Base-by-base conservation (phyloP, 2,113 vertebrate genomes). In the Thunnus maccoyii region DNA sequence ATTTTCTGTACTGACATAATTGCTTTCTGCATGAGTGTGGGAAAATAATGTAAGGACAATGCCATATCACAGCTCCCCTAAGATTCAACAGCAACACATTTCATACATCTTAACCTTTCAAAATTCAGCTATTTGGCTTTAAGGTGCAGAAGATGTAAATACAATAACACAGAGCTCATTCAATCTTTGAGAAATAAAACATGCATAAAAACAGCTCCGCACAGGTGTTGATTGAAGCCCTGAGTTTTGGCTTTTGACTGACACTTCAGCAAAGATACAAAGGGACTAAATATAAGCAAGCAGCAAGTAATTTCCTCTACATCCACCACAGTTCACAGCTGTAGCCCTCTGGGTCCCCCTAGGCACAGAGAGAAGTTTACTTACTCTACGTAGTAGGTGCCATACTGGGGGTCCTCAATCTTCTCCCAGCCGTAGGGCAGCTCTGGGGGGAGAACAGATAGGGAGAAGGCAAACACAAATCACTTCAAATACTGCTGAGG, bases 391-490 rank as follows among this genome's bases (percentile, higher is more conserved):
- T 97, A 99, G 36, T 99, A 99, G 8, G 95, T 97, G 80, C 98
- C 98, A 2, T 97, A 99, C 51, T 99, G 98, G 54, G 98, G 98
- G 82, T 99, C 98, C 80, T 98, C 97, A 73, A 99, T 99, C 94
- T 97, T 99, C 92, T 99, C 98, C 98, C 98, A 99, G 75, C 98
- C 98, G 41, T 99, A 99, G 27, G 98, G 98, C 93, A 99, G 96
- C 91, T 99, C 98, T 99, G 87, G 0, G 15, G 50, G 83, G 27
- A n/a, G 10, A 44, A 70, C 25, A 73, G 50, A 78, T n/a, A 75
- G 18, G 27, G 17, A 65, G 47, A 77, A 55, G 18, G 13, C 30
- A 75, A 76, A 78, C 36, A 60, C 32, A 88, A 71, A 88, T 88
- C 76, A 83, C 44, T 77, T 62, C 8, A 27, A n/a, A 63, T 57